Evolutionary conservation across 2,888 invertebrate genomes (phyloP), one percentile per base, ranked within the genome.

Genomic region (Leucania comma): DNA sequence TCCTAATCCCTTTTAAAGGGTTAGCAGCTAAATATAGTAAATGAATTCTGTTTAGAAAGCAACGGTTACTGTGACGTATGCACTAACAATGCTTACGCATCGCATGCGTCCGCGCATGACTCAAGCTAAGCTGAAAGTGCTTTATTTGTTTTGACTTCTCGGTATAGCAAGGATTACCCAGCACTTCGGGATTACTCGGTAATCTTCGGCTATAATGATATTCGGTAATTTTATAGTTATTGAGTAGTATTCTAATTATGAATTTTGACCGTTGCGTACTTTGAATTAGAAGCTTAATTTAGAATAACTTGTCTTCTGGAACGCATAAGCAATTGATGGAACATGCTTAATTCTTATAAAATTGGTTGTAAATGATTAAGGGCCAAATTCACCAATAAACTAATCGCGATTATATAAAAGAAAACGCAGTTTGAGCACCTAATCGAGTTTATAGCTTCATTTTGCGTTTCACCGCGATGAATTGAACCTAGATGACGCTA

Each of bases 91-190:
- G 83, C 80, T 71, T 82, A 82, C 64, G 80, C 75, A 78, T 82
- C 82, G 72, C 51, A 50, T 65, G 66, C 80, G 60, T 66, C 8
- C 2, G 67, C 62, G 75, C 79, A 77, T 83, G 81, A 81, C 60
- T 83, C 81, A 81, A 59, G 32, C 61, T 48, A 63, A 46, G 22
- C 68, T 60, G 51, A 76, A 78, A 72, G 73, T 68, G 68, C 64
- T 60, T 77, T 73, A 65, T 81, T 81, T 81, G 81, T 81, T 76
- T 83, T 83, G 83, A 80, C 57, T 81, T 81, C 81, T 73, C 32
- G 32, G 81, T 81, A 81, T 29, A 48, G 61, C 14, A 50, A 62
- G 51, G 73, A 71, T 83, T 80, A 75, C 29, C 75, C 38, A 35
- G 65, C 50, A 67, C 68, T 68, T 72, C 68, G 58, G 58, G 46